These are phyloP conservation scores for Anabas testudineus DNA, from an alignment of 2,797 vertebrate genomes.

Conservation along the genomic window DNA sequence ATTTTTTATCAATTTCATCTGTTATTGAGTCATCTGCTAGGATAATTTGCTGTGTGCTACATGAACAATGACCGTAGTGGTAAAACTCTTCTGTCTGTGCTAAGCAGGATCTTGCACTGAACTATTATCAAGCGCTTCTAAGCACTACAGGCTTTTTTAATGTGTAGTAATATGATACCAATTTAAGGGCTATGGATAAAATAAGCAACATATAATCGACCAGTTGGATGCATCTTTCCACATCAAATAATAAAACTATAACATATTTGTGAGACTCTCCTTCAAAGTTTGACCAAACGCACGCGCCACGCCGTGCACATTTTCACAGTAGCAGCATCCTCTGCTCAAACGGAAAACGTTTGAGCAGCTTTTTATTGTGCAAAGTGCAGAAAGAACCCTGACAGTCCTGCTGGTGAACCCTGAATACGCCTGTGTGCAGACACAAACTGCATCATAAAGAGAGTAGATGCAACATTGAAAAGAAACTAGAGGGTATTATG, in stretches of 20 bases:
- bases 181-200: background rate
- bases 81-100: background rate
- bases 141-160: background rate
- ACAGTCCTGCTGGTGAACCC: slow-evolving; percentile 18
- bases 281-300: background rate
- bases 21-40: slow-evolving; percentile 45
- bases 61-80: background rate
- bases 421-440: slow-evolving; percentile 16
- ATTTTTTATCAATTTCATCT: slow-evolving; percentile 42
- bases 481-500: background rate
- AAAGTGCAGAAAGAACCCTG: background rate
- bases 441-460: background rate
- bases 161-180: background rate
- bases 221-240: slow-evolving; percentile 10
- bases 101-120: background rate
- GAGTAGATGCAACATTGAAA: background rate
- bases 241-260: slow-evolving; percentile 11
- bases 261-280: background rate
- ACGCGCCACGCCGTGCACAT: background rate
- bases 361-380: slow-evolving; percentile 1
- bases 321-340: background rate
- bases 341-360: slow-evolving; percentile 5
- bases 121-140: background rate
- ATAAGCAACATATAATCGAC: slow-evolving; percentile 32
- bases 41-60: slow-evolving; percentile 3